These are phyloP conservation scores for Drosophila kanekoi DNA, from an alignment of 2,888 invertebrate species.

Conservation along the genomic window DNA sequence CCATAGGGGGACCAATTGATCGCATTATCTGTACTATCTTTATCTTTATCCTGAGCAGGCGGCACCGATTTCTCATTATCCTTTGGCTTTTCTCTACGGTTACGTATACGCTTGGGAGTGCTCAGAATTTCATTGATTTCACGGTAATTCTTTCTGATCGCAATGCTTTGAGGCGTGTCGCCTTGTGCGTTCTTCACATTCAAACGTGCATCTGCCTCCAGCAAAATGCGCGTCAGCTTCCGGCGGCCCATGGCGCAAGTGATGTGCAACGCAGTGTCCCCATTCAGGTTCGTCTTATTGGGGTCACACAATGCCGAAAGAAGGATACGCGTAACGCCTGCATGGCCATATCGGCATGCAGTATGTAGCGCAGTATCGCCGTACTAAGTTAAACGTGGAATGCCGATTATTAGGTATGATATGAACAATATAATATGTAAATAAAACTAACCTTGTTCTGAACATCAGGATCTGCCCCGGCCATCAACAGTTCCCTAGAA, in stretches of 20 bases:
- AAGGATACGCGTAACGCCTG: slow-evolving; percentile 96
- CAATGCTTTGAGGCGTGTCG: slow-evolving; percentile 96
- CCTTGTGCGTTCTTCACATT: slow-evolving; percentile 87
- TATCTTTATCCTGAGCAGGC: slow-evolving; percentile 70
- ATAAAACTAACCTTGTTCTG: slow-evolving; percentile 92
- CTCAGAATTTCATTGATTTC: slow-evolving; percentile 93
- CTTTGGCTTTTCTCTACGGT: slow-evolving; percentile 71
- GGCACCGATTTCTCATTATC: slow-evolving; percentile 31
- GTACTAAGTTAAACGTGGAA: slow-evolving; percentile 88
- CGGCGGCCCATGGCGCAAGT: slow-evolving; percentile 96
- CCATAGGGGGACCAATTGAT: slow-evolving; percentile 95
- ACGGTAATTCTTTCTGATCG: slow-evolving; percentile 92
- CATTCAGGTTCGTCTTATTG: slow-evolving; percentile 97
- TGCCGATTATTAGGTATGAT: background rate
- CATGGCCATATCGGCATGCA: slow-evolving; percentile 97
- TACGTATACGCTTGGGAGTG: slow-evolving; percentile 83
- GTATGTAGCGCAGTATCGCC: slow-evolving; percentile 98
- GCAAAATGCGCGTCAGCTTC: slow-evolving; percentile 94
- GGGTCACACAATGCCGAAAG: slow-evolving; percentile 95
- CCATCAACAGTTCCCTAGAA: slow-evolving; percentile 93
- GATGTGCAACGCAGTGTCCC: slow-evolving; percentile 97
- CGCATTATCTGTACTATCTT: slow-evolving; percentile 83
- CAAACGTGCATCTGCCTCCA: slow-evolving; percentile 93
- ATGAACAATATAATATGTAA: slow-evolving; percentile 4
- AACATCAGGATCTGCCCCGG: slow-evolving; percentile 94